These are phyloP conservation scores for Bovichtus diacanthus DNA, from an alignment of 2,797 vertebrate genomes.

Conservation along the genomic window DNA sequence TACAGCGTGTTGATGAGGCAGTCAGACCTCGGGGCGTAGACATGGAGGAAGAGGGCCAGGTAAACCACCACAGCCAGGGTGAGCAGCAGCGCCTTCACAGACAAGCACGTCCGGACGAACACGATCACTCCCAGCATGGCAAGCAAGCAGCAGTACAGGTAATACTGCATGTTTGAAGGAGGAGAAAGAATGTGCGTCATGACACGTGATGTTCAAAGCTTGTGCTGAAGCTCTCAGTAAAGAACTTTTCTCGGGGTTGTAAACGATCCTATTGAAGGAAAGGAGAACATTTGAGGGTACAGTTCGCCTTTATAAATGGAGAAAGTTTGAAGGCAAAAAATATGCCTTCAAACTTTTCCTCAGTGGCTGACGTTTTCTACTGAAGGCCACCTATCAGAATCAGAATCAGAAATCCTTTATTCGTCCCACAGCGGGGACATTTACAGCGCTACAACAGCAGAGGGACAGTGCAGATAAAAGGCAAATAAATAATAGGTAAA, in stretches of 20 bases:
- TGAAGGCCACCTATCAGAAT: not conserved
- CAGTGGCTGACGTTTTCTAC: not conserved
- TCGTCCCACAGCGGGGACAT: too few relatives aligned
- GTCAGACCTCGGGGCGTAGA: constrained; percentile 80
- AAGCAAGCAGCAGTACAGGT: constrained; percentile 91
- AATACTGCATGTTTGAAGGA: constrained; percentile 84
- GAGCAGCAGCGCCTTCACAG: constrained; percentile 88
- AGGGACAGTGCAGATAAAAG: too few relatives aligned
- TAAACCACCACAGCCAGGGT: constrained; percentile 91
- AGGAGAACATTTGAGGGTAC: not conserved
- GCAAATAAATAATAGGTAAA: too few relatives aligned
- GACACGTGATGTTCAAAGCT: not conserved
- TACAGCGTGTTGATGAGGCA: constrained; percentile 85
- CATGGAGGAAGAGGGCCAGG: constrained; percentile 88
- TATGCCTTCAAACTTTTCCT: too few relatives aligned
- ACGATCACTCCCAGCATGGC: constrained; percentile 90
- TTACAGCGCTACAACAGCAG: too few relatives aligned
- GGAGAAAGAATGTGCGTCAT: not conserved
- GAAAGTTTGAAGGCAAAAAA: not conserved
- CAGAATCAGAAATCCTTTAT: too few relatives aligned
- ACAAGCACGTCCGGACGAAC: constrained; percentile 87
- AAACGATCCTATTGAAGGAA: not conserved
- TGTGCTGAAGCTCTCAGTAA: not conserved
- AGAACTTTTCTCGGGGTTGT: not conserved
- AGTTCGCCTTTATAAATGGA: not conserved